These are phyloP conservation scores for Semnornis frantzii DNA, from an alignment of 2,113 vertebrate genomes.

Conservation along the genomic window DNA sequence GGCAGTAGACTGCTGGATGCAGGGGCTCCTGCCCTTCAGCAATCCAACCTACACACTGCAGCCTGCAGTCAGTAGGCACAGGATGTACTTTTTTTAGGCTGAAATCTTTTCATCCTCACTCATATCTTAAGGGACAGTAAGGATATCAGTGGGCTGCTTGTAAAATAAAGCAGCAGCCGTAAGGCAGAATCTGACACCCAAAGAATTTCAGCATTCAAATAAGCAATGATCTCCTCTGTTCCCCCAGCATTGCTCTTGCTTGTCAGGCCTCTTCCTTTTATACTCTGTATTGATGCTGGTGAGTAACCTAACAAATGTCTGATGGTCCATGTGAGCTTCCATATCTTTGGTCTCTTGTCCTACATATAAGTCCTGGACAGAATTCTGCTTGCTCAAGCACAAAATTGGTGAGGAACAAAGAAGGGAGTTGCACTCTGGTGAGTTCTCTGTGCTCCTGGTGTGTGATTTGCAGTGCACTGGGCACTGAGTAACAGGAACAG, in stretches of 20 bases:
- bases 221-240: neutral
- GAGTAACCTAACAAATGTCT: neutral
- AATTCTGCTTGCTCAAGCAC: neutral
- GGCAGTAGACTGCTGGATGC: neutral
- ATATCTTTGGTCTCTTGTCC: neutral
- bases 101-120: neutral
- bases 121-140: neutral
- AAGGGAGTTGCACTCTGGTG: neutral
- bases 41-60: rapidly evolving
- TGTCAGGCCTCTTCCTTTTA: neutral
- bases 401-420: neutral
- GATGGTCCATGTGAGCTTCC: neutral
- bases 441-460: neutral
- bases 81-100: neutral
- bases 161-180: neutral
- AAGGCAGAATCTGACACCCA: neutral
- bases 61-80: neutral
- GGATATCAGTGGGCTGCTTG: neutral
- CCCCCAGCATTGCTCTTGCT: neutral
- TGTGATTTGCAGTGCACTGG: neutral
- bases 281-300: neutral
- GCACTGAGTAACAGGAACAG: neutral
- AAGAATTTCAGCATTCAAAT: neutral
- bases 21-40: neutral
- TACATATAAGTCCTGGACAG: neutral